A percentile compares a stretch with the other conserved stretches of the same genome.
These are phyloP conservation scores for Hypercompe scribonia DNA, from an alignment of 2,888 invertebrate species.

Conservation along the genomic window DNA sequence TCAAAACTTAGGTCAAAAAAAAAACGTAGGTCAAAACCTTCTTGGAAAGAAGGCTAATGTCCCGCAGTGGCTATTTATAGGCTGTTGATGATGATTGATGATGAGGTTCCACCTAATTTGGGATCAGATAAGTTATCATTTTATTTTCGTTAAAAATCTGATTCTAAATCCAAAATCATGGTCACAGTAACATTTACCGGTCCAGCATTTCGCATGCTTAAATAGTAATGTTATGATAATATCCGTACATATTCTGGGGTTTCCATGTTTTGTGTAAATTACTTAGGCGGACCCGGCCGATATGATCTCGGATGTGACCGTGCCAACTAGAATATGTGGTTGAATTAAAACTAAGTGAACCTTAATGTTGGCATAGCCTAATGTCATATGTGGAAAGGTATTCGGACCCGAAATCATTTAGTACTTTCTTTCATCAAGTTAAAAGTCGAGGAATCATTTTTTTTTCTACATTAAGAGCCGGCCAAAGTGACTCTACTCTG, in stretches of 20 bases:
- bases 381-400: neutral
- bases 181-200: constrained; percentile 39
- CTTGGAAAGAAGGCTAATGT: too few species aligned
- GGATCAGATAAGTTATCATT: neutral
- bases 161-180: constrained; percentile 19
- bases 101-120: neutral
- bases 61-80: too few species aligned
- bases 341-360: constrained; percentile 22
- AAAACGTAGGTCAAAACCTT: too few species aligned
- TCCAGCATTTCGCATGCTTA: constrained; percentile 48
- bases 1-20: too few species aligned
- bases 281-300: constrained; percentile 47
- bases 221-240: constrained; percentile 58
- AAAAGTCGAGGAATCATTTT: neutral
- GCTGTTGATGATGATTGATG: too few species aligned
- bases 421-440: neutral
- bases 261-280: constrained; percentile 54
- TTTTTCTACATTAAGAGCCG: too few species aligned
- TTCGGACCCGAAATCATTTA: neutral
- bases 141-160: neutral
- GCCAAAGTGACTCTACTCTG: too few species aligned
- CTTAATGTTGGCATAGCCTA: neutral
- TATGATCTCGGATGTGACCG: constrained; percentile 43
- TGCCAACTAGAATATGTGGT: constrained; percentile 23
- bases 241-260: constrained; percentile 44